These are phyloP conservation scores for Tuberolachnus salignus DNA, from an alignment of 2,888 invertebrate genomes.

Conservation along the genomic window DNA sequence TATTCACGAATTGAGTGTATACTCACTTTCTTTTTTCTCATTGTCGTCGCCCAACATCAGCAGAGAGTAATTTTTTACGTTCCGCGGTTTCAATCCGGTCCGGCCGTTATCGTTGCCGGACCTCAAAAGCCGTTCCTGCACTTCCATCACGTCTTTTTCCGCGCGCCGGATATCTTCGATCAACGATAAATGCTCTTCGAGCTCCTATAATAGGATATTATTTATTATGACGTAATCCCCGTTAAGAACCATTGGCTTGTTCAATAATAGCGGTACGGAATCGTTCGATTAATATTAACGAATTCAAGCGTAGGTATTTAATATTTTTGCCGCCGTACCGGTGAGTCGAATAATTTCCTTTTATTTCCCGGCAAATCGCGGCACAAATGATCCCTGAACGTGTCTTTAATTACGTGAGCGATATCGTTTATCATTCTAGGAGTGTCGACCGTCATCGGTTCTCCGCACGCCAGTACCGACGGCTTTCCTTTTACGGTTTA, in stretches of 20 bases:
- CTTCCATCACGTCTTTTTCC: slow-evolving; percentile 47
- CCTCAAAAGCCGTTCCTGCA: slow-evolving; percentile 27
- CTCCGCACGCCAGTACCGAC: slow-evolving; percentile 1
- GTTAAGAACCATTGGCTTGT: no score
- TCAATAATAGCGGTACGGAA: no score
- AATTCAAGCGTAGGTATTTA: no score
- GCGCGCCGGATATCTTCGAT: slow-evolving; percentile 39
- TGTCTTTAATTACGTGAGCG: neutral
- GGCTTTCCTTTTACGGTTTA: slow-evolving; percentile 3
- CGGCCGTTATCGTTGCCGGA: neutral
- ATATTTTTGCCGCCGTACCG: neutral
- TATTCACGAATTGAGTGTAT: neutral
- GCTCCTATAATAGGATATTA: neutral
- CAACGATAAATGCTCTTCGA: slow-evolving; percentile 26
- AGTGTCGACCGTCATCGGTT: neutral
- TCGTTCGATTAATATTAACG: no score
- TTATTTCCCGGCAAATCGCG: slow-evolving; percentile 9
- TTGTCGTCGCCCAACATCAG: neutral
- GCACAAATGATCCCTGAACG: slow-evolving; percentile 3
- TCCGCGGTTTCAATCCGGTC: neutral
- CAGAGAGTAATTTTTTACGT: slow-evolving; percentile 16
- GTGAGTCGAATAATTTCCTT: slow-evolving; percentile 14
- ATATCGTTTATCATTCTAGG: neutral
- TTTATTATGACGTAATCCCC: no score
- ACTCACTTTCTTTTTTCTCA: neutral